A percentile compares a stretch with the other conserved stretches of the same genome.
Evolutionary conservation across 2,797 vertebrate species (phyloP).

Genomic region (Meriones psammophilus): DNA sequence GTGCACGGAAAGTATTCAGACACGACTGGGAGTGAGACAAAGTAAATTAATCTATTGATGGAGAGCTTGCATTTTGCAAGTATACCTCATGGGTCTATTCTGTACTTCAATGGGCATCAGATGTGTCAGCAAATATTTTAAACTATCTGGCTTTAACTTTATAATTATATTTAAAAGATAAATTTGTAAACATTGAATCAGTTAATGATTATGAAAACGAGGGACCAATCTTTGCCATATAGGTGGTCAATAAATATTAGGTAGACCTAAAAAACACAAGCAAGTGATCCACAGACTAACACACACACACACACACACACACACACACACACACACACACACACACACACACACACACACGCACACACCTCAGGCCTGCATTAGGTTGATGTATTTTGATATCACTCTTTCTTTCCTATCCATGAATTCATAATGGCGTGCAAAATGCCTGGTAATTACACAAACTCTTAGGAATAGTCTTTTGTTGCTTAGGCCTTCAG

Average conservation of each 20-base stretch:
- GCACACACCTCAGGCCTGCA: not conserved
- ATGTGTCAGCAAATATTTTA: not conserved
- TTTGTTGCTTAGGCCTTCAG: slow-evolving; percentile 69
- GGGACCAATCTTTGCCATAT: not conserved
- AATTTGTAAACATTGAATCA: not conserved
- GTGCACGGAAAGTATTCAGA: not conserved
- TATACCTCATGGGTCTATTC: not conserved
- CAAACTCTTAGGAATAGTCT: slow-evolving; percentile 54
- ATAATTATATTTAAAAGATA: not conserved
- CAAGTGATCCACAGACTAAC: not conserved
- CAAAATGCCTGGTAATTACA: not conserved
- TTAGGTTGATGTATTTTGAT: not conserved
- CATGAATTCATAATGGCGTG: slow-evolving; percentile 13
- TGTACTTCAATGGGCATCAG: not conserved
- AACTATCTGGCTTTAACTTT: not conserved
- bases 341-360: not conserved
- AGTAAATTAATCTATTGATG: not conserved
- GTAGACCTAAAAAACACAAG: not conserved
- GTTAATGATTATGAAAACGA: not conserved
- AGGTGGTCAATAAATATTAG: not conserved
- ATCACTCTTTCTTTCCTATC: not conserved
- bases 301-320: not conserved
- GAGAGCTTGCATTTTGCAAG: not conserved
- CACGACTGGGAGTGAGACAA: not conserved
- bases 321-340: too few relatives aligned